Base-by-base conservation (phyloP, 2,113 vertebrate genomes). In the Ophiodon elongatus region DNA sequence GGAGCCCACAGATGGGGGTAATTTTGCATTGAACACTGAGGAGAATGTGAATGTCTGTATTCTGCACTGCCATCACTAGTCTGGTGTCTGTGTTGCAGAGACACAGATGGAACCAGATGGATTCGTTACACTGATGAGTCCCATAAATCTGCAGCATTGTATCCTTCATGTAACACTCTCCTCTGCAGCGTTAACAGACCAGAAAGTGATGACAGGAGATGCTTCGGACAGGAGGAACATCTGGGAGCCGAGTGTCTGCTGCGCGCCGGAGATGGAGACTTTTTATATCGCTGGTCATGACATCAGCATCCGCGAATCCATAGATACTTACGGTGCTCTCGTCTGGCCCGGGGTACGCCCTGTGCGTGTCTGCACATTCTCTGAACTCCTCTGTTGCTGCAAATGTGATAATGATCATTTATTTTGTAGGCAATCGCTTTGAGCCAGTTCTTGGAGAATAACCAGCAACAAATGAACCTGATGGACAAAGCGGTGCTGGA, bases 391-490 rank as follows among this genome's bases (percentile, higher is more conserved):
- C 19, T 69, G 52, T 31, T 27, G 23, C 3, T 68, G 23, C 14
- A 59, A 19, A 47, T 50, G 25, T 85, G 7, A 56, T 43, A 11
- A 25, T 47, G 6, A 52, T 0, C 13, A 57, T 50, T 43, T 89
- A 5, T 54, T 74, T 85, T 93, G 77, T 83, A 98, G 98, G 97
- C 96, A 27, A 90, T 95, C 59, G 97, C 96, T 91, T 91, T 99
- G 93, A 97, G 97, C 78, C 96, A 96, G 4, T 99, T 97, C 87
- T 91, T 99, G 94, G 97, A 98, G 87, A 96, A 97, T 85, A 97
- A 98, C 83, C 93, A 92, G 85, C 94, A 97, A 50, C 95, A 97
- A 90, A 76, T 97, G 82, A 95, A 94, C 86, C 91, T 99, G 82
- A 95, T 92, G 94, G 96, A 97, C 85, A 97, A 98, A 78, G 96